These are phyloP conservation scores for Sorex maritimensis DNA, from an alignment of 2,797 vertebrate species.

Conservation along the genomic window DNA sequence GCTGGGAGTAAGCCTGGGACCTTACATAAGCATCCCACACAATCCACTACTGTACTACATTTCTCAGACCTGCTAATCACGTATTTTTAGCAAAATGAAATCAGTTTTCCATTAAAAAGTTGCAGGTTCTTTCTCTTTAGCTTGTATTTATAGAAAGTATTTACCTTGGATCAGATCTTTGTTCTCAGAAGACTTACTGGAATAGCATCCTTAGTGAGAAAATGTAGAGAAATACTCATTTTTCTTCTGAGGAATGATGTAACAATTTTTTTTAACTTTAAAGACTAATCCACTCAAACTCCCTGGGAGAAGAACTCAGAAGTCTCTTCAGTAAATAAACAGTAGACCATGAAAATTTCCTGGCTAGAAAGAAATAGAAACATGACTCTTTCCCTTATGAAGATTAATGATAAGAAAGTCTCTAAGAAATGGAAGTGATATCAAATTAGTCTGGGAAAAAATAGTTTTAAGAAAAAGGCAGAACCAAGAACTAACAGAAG, in stretches of 20 bases:
- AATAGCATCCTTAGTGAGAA: background rate
- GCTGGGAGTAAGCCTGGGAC: too few species aligned
- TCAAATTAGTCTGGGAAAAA: too few species aligned
- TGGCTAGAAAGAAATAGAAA: background rate
- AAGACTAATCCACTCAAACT: background rate
- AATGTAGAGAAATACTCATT: background rate
- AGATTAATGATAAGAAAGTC: too few species aligned
- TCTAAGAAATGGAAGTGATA: too few species aligned
- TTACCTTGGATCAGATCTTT: slow-evolving; percentile 6
- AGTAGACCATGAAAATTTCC: slow-evolving; percentile 1
- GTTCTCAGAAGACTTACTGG: background rate
- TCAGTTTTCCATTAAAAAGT: background rate
- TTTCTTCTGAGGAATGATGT: background rate
- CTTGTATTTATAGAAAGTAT: background rate
- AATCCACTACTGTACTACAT: too few species aligned
- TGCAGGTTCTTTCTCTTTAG: background rate
- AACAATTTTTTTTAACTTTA: background rate
- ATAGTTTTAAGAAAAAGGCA: too few species aligned
- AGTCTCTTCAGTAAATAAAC: background rate
- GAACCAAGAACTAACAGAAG: too few species aligned
- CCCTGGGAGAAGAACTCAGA: background rate
- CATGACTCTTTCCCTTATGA: background rate
- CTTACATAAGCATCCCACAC: too few species aligned
- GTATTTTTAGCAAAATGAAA: too few species aligned
- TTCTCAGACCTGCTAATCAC: too few species aligned